Conservation (phyloP, 2,797 vertebrate genomes). For the Harpagifer antarcticus region DNA sequence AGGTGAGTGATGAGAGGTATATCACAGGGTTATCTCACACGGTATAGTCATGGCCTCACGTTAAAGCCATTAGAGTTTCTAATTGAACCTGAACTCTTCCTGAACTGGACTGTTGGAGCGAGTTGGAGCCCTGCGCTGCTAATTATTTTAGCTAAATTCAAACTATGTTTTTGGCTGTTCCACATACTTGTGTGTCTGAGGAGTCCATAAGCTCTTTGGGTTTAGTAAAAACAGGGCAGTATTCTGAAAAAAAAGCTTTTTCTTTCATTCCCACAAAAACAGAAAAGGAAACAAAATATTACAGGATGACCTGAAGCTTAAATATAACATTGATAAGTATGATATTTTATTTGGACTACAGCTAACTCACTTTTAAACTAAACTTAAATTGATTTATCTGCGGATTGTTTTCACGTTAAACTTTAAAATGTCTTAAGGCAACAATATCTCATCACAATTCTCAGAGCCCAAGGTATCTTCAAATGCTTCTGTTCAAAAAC, state of each 20-base stretch:
- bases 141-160: constrained; percentile 42
- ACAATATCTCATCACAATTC: background rate
- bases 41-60: constrained; percentile 12
- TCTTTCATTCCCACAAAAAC: background rate
- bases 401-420: no score
- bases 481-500: background rate
- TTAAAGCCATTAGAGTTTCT: constrained; percentile 15
- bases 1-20: constrained; percentile 31
- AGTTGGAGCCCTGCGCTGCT: constrained; percentile 8
- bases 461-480: background rate
- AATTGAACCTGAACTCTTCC: constrained; percentile 15
- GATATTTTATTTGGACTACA: background rate
- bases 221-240: constrained; percentile 18
- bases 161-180: constrained; percentile 18
- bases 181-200: constrained; percentile 17
- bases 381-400: no score
- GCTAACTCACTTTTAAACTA: background rate
- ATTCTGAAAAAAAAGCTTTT: background rate
- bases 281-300: constrained; percentile 2
- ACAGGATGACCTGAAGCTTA: background rate
- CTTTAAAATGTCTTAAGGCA: background rate
- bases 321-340: background rate
- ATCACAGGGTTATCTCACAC: constrained; percentile 31
- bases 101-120: constrained; percentile 16
- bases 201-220: constrained; percentile 11